Evolutionary conservation across 2,888 invertebrate genomes (phyloP).

Genomic region (Eugnorisma glareosa): DNA sequence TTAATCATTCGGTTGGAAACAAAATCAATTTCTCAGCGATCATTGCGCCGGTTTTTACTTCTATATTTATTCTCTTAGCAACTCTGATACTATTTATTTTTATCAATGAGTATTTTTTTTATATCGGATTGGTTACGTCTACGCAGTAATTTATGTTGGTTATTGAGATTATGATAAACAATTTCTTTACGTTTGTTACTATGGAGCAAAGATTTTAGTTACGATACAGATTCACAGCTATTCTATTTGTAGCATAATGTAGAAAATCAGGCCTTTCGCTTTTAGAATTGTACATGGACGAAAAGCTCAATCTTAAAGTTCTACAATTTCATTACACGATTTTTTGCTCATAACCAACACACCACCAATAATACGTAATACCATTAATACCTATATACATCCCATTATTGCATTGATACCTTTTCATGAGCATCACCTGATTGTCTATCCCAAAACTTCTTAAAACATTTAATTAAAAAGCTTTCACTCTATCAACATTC

Average conservation of each 20-base stretch:
- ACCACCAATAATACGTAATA: too few species aligned
- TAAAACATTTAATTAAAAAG: conserved; percentile 9
- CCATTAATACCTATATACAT: too few species aligned
- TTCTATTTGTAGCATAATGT: neutral
- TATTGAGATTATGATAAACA: conserved; percentile 17
- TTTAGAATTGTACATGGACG: neutral
- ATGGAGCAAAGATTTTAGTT: neutral
- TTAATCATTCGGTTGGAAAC: conserved; percentile 60
- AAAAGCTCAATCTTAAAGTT: too few species aligned
- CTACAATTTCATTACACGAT: neutral
- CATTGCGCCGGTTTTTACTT: conserved; percentile 51
- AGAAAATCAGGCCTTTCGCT: neutral
- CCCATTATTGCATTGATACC: neutral
- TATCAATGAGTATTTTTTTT: conserved; percentile 47
- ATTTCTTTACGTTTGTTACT: neutral
- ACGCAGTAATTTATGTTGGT: conserved; percentile 20
- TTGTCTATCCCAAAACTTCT: neutral
- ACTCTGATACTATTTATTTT: conserved; percentile 47
- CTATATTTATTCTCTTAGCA: conserved; percentile 54
- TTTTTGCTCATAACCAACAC: neutral
- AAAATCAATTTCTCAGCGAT: conserved; percentile 62
- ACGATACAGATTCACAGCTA: neutral
- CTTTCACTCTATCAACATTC: conserved; percentile 34
- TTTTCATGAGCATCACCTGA: neutral
- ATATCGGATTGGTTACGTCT: conserved; percentile 35